These are phyloP conservation scores for Cossypha heuglini DNA, from an alignment of 2,797 vertebrate species.

Conservation along the genomic window DNA sequence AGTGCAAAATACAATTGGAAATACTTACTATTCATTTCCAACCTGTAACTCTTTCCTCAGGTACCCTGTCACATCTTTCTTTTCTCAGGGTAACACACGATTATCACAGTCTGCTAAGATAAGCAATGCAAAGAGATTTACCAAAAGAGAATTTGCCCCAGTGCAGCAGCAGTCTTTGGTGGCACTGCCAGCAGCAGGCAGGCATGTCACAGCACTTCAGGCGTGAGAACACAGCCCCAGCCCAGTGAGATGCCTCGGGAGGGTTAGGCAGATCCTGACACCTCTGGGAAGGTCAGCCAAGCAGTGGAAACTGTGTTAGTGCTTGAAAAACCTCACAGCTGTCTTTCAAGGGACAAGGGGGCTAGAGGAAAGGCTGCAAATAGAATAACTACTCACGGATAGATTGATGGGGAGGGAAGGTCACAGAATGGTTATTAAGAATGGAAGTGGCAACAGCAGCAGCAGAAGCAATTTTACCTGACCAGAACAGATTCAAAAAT, in stretches of 20 bases:
- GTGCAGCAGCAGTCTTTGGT: background rate
- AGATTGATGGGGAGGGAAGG: constrained; percentile 38
- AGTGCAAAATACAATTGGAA: background rate
- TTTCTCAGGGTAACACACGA: background rate
- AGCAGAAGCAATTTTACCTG: constrained; percentile 31
- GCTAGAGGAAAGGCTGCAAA: constrained; percentile 33
- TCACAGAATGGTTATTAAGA: constrained; percentile 32
- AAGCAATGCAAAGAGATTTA: background rate
- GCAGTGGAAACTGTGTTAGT: background rate
- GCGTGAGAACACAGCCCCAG: background rate
- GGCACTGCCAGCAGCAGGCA: background rate
- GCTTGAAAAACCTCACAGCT: background rate
- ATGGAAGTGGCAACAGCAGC: constrained; percentile 15
- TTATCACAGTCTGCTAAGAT: background rate
- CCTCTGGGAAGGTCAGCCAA: background rate
- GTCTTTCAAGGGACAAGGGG: constrained; percentile 21
- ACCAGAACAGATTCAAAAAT: constrained; percentile 20
- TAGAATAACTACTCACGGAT: constrained; percentile 25
- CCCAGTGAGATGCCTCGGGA: background rate
- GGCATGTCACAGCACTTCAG: background rate
- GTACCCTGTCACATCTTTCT: background rate
- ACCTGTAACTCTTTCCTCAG: background rate
- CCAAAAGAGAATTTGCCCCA: background rate
- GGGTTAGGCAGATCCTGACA: background rate
- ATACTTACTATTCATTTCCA: background rate